Evolutionary conservation across 2,113 vertebrate species (phyloP), one percentile per base, ranked within the genome.

Genomic region (Puntigrus tetrazona): DNA sequence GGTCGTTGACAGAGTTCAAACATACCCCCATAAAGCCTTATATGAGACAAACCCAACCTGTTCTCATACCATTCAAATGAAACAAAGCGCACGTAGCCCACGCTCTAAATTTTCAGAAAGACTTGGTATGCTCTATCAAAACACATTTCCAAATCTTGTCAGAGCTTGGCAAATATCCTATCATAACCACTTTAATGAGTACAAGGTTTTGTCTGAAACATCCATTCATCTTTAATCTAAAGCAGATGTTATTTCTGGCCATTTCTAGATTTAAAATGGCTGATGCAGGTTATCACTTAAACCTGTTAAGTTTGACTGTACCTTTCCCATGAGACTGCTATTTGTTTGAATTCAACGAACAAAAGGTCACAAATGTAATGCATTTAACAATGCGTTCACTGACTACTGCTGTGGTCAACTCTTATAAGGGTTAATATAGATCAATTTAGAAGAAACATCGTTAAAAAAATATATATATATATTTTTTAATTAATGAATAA

Each of bases 71-170:
- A 38, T 41, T 81, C 20, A 34, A 67, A n/a, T 22, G 5, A 81
- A 82, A 36, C 25, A 36, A 55, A 13, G 9, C 3, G 0, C 85
- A 55, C 18, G 6, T 36, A 55, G 18, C 84, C 25, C 78, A 45
- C 25, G 0, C 47, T 9, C 34, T 4, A 20, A 11, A 50, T 45
- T 27, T 63, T 11, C 61, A 29, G n/a, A 61, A 52, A 57, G 50
- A 65, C 10, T 9, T 5, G 14, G 61, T 27, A 55, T 25, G n/a
- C 57, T 79, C 36, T 61, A 63, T 83, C 43, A 52, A 79, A 83
- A 83, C 81, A 79, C 67, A 55, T 73, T 74, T 83, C 18, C 34
- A 72, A 76, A 41, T 34, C 75, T 83, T 73, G 20, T 61, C 59
- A 78, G 67, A 75, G 36, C 76, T 29, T 65, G 59, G 11, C 25